Evolutionary conservation across 2,888 invertebrate genomes (phyloP), one percentile per base, ranked within the genome.

Genomic region (Marasmarcha lunaedactyla): DNA sequence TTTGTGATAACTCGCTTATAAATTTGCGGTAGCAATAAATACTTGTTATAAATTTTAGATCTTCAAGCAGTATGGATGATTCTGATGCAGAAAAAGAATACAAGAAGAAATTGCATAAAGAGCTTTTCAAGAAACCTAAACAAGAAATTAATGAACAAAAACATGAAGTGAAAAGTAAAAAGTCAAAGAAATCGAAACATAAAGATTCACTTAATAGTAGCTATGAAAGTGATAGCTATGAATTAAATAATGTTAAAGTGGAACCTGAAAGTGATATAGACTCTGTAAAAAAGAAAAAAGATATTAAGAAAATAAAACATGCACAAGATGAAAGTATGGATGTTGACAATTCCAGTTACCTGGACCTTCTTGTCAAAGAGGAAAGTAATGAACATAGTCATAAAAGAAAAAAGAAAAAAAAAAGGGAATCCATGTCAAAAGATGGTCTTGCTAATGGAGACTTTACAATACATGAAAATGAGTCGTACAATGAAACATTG

Each of bases 261-360:
- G 70, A 71, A 48, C 55, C 57, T 15, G 59, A 62, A 15, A 69
- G 63, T 56, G 70, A 70, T 36, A 35, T 49, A 35, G 65, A 68
- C 14, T 6, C 33, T 6, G 2, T n/a, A 10, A 45, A 38, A n/a
- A 55, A 52, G 42, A 60, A 55, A 36, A 54, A 57, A 25, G 57
- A 51, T 39, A 42, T 41, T 11, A 38, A 38, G 37, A 42, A 35
- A 14, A 39, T 40, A 25, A 35, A 41, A 34, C 33, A 44, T 9
- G 41, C 42, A 12, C 43, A 55, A 42, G 54, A 59, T 55, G 48
- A 70, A 10, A 49, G 68, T 40, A 42, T 57, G 15, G 53, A 52
- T 47, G n/a, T n/a, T 30, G 30, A 30, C 11, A n/a, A 30, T 30
- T 4, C 30, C 30, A 30, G 30, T 11, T 30, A n/a, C n/a, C n/a